phyloP scores from a whole-genome alignment of 2,113 vertebrate genomes.

The Todiramphus chloris region DNA sequence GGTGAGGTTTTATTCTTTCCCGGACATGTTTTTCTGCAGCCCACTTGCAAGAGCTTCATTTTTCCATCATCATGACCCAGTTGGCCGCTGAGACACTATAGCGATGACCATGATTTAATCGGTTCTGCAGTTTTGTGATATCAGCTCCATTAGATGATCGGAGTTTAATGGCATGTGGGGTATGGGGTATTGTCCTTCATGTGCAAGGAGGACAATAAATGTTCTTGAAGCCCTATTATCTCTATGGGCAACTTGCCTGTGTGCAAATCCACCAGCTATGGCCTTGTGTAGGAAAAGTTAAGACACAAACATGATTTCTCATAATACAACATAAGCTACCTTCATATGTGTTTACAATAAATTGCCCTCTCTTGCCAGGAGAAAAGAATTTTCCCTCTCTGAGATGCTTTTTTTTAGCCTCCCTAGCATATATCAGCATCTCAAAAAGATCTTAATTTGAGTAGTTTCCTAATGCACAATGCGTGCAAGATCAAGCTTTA shows the following conservation, averaged over 20 bases:
- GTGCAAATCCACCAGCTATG: background rate
- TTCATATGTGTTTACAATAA: background rate
- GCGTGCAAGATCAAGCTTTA: background rate
- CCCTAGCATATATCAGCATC: background rate
- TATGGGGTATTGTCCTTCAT: background rate
- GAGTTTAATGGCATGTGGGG: background rate
- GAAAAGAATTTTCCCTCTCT: background rate
- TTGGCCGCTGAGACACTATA: background rate
- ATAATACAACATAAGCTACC: background rate
- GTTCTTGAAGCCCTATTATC: background rate
- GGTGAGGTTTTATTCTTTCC: background rate
- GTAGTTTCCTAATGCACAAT: background rate
- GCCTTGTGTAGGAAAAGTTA: background rate
- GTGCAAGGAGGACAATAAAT: background rate
- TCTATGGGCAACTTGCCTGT: background rate
- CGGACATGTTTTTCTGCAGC: background rate
- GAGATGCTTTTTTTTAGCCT: background rate
- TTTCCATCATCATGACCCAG: background rate
- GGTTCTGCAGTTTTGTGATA: background rate
- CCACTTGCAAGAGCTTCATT: background rate
- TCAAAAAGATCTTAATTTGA: background rate
- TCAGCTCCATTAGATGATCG: accelerated
- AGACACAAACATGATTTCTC: background rate
- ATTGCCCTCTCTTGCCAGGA: background rate
- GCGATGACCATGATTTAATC: background rate